phyloP scores from a whole-genome alignment of 2,888 invertebrate genomes.

The Eretmocerus hayati region DNA sequence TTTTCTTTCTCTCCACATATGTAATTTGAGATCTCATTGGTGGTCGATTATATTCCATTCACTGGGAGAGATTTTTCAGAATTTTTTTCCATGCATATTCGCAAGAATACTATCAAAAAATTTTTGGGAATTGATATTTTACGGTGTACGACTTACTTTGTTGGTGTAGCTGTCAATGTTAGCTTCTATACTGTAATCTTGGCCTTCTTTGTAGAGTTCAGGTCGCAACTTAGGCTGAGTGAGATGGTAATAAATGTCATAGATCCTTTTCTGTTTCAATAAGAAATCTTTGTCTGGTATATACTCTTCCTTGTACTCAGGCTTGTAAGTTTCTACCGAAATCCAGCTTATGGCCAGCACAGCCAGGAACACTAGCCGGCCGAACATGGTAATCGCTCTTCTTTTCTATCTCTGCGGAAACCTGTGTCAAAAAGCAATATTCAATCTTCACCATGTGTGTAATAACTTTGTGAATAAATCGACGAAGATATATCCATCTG shows the following conservation, averaged over 20 bases:
- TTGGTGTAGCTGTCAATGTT: slow-evolving; percentile 33
- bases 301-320: slow-evolving; percentile 25
- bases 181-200: slow-evolving; percentile 29
- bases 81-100: too few relatives aligned
- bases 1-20: too few relatives aligned
- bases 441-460: too few relatives aligned
- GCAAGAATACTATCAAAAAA: too few relatives aligned
- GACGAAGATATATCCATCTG: too few relatives aligned
- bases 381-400: slow-evolving; percentile 23
- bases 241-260: slow-evolving; percentile 35
- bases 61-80: too few relatives aligned
- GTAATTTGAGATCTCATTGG: too few relatives aligned
- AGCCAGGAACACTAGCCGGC: slow-evolving; percentile 26
- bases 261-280: slow-evolving; percentile 36
- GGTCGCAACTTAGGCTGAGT: slow-evolving; percentile 31
- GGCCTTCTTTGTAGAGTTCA: slow-evolving; percentile 32
- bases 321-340: slow-evolving; percentile 19
- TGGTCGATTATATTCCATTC: too few relatives aligned
- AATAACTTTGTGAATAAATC: too few relatives aligned
- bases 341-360: slow-evolving; percentile 26
- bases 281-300: slow-evolving; percentile 36
- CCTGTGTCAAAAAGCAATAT: too few relatives aligned
- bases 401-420: background rate
- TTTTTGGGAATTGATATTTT: too few relatives aligned
- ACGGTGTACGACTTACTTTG: too few relatives aligned